Base-by-base conservation (phyloP, 2,113 vertebrate genomes). In the Progne subis region DNA sequence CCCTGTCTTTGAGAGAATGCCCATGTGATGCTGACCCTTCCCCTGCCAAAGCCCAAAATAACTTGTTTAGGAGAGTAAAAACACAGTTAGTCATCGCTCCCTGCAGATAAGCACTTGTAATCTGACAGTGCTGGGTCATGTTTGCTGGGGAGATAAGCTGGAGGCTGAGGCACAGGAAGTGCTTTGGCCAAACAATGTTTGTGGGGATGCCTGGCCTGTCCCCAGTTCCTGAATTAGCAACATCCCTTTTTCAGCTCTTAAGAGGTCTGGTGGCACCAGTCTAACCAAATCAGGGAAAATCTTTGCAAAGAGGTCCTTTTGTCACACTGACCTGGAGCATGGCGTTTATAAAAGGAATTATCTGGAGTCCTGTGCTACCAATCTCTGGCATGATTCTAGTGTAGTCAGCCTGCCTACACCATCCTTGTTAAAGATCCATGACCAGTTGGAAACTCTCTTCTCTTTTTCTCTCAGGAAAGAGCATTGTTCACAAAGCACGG, bases 101-200 rank as follows among this genome's bases (percentile, higher is more conserved):
- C 68, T 90, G 64, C 18, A 95, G 96, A 97, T 97, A 97, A 96
- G 86, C 43, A 20, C 82, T 90, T 92, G 72, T 55, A 86, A 95
- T 92, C 92, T 92, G 94, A 39, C 80, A 64, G 88, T 47, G 64
- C 88, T 86, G 64, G 94, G 96, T 90, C 88, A 44, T 94, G 94
- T 94, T 95, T 97, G 88, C 47, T 74, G 50, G 72, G 56, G 76
- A 96, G 96, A 97, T 97, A 97, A 97, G 56, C 11, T 75, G 60
- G 82, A 90, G 52, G 83, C 76, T 68, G 83, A 90, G 82, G 69
- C n/a, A 63, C 60, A 96, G 96, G 95, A 97, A 97, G 61, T 52
- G 55, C 64, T 86, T 44, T 44, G 91, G 72, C 80, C 82, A 95
- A 92, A 85, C 17, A 59, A 71, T 68, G 72, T 75, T 93, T 81